Evolutionary conservation across 2,888 invertebrate species (phyloP).

Genomic region (Mythimna impura): DNA sequence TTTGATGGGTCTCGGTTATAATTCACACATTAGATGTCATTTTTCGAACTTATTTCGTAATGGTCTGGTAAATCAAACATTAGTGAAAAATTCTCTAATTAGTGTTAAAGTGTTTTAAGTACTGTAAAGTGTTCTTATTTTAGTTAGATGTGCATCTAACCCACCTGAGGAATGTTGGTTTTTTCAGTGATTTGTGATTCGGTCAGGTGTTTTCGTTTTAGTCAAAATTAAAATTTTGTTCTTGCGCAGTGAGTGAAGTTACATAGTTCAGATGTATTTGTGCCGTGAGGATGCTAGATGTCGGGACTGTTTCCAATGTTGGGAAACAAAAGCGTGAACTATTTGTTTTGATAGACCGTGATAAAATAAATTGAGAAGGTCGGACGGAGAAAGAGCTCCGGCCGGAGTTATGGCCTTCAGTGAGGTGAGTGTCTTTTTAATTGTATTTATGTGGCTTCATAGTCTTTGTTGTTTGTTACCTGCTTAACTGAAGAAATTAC

Average conservation of each 20-base stretch:
- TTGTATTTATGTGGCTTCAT: conserved; percentile 57
- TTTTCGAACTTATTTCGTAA: conserved; percentile 83
- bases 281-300: conserved; percentile 89
- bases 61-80: conserved; percentile 75
- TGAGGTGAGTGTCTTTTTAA: conserved; percentile 91
- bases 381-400: conserved; percentile 89
- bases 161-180: conserved; percentile 92
- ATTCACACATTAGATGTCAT: conserved; percentile 83
- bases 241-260: conserved; percentile 90
- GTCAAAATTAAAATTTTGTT: conserved; percentile 88
- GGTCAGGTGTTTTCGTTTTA: conserved; percentile 91
- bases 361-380: conserved; percentile 87
- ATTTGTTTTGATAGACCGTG: conserved; percentile 89
- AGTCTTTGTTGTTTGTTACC: conserved; percentile 50
- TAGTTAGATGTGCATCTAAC: conserved; percentile 85
- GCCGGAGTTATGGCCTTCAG: conserved; percentile 94
- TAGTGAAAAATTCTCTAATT: conserved; percentile 73
- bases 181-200: conserved; percentile 91
- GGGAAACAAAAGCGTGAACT: conserved; percentile 89
- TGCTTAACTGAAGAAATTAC: conserved; percentile 17
- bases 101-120: conserved; percentile 77
- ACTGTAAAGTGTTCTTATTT: conserved; percentile 72
- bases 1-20: conserved; percentile 87
- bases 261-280: conserved; percentile 89
- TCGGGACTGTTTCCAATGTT: conserved; percentile 90